Evolutionary conservation across 2,797 vertebrate genomes (phyloP), one percentile per base, ranked within the genome.

Genomic region (Coracias cyanogaster): DNA sequence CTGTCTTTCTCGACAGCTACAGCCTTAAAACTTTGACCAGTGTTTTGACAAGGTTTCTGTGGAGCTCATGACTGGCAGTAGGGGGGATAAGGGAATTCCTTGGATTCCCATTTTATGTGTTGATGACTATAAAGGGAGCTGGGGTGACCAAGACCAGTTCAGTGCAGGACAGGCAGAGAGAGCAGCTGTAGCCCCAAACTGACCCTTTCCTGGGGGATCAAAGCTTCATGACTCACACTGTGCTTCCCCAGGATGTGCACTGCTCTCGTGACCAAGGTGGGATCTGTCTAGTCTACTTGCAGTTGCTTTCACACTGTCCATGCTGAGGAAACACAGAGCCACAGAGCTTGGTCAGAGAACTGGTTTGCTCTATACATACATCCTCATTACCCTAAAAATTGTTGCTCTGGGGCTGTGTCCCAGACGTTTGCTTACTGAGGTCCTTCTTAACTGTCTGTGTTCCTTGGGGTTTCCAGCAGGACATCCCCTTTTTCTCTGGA

Each of bases 331-430:
- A 15, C 14, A 7, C 79, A 13, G 25, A 43, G 35, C 33, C 25
- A 1, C 33, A 52, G 5, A 8, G 39, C 49, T 80, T 4, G 0
- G 4, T n/a, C 76, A 43, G 48, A 60, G 31, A 3, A 3, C 16
- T n/a, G 52, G 16, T 39, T 61, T 35, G 43, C 43, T n/a, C 48
- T 21, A 17, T 14, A 17, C 21, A 0, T 5, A 5, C 18, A 2
- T 55, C 49, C 35, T 54, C 1, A 0, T 64, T 26, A 8, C 12
- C 82, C 61, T 14, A 22, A 57, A 37, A 55, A 19, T 31, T 10
- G 21, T 25, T 48, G 25, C 26, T 41, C 24, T 15, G 35, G 26
- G 22, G 24, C 16, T 0, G 0, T 21, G 7, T 71, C 69, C 45
- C 31, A 29, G 14, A 4, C 25, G 16, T 57, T 77, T 78, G 65